Evolutionary conservation across 1,140 invertebrate genomes (phyloP).

Genomic region (Solen grandis): DNA sequence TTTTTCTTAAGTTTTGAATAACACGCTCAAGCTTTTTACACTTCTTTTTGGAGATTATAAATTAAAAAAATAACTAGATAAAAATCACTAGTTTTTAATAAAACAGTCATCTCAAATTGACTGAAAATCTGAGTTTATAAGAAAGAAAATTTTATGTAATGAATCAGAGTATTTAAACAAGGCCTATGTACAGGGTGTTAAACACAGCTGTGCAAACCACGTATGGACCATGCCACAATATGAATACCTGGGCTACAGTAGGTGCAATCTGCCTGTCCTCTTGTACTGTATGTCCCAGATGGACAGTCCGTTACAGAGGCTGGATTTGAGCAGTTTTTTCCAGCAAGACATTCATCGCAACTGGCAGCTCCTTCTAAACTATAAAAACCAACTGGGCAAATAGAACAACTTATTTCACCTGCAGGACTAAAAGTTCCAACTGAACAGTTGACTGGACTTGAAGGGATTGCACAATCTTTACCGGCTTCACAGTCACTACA

Average conservation of each 20-base stretch:
- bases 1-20: no score
- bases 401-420: constrained; percentile 26
- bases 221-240: constrained; percentile 21
- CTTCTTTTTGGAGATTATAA: no score
- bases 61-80: no score
- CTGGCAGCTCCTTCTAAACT: constrained; percentile 12
- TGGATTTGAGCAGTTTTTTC: constrained; percentile 58
- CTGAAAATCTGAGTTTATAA: no score
- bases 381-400: constrained; percentile 8
- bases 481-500: constrained; percentile 61
- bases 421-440: constrained; percentile 59
- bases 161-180: no score
- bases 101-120: no score
- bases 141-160: no score
- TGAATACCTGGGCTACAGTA: constrained; percentile 30
- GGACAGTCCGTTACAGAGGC: constrained; percentile 20
- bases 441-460: constrained; percentile 46
- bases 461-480: constrained; percentile 57
- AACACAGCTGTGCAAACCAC: no score
- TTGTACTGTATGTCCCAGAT: not conserved
- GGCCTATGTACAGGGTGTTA: no score
- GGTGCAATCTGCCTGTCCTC: constrained; percentile 1
- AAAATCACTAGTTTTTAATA: no score
- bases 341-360: constrained; percentile 66
- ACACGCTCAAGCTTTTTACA: no score